Evolutionary conservation across 2,797 vertebrate species (phyloP).

Genomic region (Perodicticus potto): DNA sequence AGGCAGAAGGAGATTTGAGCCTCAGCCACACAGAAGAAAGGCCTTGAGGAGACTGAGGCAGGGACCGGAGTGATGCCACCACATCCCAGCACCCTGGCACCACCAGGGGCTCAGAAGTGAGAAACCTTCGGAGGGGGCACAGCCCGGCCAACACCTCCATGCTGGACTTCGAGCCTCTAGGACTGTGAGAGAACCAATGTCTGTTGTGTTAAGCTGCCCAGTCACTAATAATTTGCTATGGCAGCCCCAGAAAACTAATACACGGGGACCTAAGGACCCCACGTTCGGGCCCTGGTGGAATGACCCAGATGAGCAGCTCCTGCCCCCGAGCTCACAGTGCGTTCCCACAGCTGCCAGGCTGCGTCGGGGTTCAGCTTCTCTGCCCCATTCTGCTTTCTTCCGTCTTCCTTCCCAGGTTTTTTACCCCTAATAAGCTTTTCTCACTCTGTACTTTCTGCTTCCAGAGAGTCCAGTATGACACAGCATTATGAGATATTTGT

Average conservation of each 20-base stretch:
- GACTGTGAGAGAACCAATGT: neutral
- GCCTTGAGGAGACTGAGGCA: neutral
- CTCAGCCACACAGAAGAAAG: neutral
- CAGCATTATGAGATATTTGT: neutral
- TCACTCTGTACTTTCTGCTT: neutral
- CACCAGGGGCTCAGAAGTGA: neutral
- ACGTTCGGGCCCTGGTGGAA: accelerated
- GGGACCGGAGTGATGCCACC: neutral
- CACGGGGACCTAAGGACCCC: neutral
- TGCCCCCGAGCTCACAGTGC: too few relatives aligned
- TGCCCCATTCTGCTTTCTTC: neutral
- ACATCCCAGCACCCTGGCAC: too few relatives aligned
- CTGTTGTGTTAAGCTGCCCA: neutral
- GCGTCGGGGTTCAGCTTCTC: neutral
- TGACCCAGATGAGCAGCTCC: neutral
- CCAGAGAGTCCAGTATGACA: neutral
- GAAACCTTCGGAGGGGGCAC: neutral
- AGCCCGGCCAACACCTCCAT: neutral
- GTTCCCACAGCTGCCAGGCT: too few relatives aligned
- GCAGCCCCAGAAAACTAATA: neutral
- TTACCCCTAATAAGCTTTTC: neutral
- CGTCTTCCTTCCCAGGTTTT: neutral
- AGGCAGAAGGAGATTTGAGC: neutral
- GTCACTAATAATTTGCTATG: neutral
- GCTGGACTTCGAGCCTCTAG: neutral